Percentiles rank a stretch among this genome's conserved stretches.
These are phyloP conservation scores for Phasia obesa DNA, from an alignment of 2,888 invertebrate species.

Conservation along the genomic window DNA sequence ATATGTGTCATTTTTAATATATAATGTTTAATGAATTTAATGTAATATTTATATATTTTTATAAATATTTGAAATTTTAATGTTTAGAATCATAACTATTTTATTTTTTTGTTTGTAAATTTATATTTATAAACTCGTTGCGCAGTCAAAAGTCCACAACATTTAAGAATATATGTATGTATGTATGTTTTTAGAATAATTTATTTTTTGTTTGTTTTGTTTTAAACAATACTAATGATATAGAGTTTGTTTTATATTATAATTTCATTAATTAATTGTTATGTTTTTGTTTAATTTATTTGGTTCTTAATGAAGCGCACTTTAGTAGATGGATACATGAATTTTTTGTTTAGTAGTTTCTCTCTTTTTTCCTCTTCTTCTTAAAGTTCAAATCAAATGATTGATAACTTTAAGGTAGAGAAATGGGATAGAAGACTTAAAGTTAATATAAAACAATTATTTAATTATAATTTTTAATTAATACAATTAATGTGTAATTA, in stretches of 20 bases:
- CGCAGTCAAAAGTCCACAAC: constrained; percentile 65
- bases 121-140: constrained; percentile 60
- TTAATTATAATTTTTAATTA: not conserved
- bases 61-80: constrained; percentile 36
- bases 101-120: constrained; percentile 32
- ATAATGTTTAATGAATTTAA: constrained; percentile 40
- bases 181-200: constrained; percentile 29
- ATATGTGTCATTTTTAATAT: constrained; percentile 3
- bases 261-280: constrained; percentile 13
- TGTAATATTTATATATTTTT: constrained; percentile 29
- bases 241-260: constrained; percentile 1
- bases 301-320: constrained; percentile 72
- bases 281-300: constrained; percentile 69
- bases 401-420: constrained; percentile 12
- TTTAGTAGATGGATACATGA: constrained; percentile 67
- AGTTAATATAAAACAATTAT: constrained; percentile 26
- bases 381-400: constrained; percentile 30
- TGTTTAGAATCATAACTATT: constrained; percentile 2
- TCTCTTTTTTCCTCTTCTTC: not conserved
- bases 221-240: constrained; percentile 37
- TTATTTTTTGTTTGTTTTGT: constrained; percentile 27
- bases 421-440: not conserved
- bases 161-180: constrained; percentile 60
- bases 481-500: not conserved
- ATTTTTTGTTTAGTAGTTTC: constrained; percentile 16